Evolutionary conservation across 2,888 invertebrate species (phyloP).

Genomic region (Rhingia campestris): DNA sequence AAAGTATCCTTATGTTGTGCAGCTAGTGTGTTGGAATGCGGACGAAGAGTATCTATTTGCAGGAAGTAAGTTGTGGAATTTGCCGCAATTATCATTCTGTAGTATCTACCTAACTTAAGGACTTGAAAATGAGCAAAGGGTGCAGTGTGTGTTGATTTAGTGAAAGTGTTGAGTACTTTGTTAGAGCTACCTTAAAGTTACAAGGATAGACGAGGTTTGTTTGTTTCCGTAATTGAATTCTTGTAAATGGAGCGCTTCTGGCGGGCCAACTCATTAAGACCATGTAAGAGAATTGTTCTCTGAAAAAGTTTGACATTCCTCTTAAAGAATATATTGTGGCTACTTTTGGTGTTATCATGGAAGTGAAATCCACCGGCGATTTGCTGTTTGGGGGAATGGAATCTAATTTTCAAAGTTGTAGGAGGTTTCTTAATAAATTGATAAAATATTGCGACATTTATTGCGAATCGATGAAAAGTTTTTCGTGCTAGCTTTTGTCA

Average conservation of each 20-base stretch:
- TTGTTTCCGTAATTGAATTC: conserved; percentile 43
- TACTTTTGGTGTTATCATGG: conserved; percentile 1
- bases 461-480: not conserved
- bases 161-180: conserved; percentile 7
- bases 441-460: not conserved
- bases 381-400: not conserved
- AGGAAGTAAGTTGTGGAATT: conserved; percentile 40
- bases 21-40: not conserved
- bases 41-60: not conserved
- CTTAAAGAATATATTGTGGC: not conserved
- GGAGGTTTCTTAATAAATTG: conserved; percentile 1
- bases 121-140: not conserved
- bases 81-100: conserved; percentile 45
- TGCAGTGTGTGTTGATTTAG: not conserved
- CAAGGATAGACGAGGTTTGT: conserved; percentile 15
- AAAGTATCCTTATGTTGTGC: not conserved
- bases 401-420: not conserved
- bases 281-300: conserved; percentile 15
- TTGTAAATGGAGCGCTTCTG: conserved; percentile 25
- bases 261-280: conserved; percentile 10
- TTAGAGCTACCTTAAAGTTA: conserved; percentile 28
- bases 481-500: not conserved
- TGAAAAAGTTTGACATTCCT: conserved; percentile 38
- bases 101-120: conserved; percentile 3
- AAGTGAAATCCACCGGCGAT: not conserved